These are phyloP conservation scores for Uromys caudimaculatus DNA, from an alignment of 2,797 vertebrate species.

Conservation along the genomic window DNA sequence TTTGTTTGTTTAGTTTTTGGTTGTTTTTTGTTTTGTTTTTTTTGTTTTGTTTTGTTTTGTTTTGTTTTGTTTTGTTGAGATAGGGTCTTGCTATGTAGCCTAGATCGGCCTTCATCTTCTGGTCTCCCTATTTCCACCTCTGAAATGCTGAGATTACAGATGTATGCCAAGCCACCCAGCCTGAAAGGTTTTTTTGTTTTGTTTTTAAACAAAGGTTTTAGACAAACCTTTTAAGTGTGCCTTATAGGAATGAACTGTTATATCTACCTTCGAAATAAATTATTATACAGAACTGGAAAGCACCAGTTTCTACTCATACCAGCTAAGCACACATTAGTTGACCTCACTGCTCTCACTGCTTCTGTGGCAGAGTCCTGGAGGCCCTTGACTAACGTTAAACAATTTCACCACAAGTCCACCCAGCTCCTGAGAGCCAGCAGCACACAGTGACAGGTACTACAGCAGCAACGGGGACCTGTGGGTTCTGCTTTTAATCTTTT, in stretches of 20 bases:
- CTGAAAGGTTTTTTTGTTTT: neutral
- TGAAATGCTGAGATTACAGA: neutral
- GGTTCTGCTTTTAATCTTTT: neutral
- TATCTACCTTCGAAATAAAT: slow-evolving; percentile 41
- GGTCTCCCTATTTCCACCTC: neutral
- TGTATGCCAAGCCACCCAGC: neutral
- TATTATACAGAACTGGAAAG: slow-evolving; percentile 35
- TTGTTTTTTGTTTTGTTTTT: neutral
- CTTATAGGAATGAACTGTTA: slow-evolving; percentile 32
- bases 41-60: neutral
- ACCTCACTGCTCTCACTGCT: neutral
- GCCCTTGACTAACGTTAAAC: neutral
- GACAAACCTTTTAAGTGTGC: slow-evolving; percentile 46
- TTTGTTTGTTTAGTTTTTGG: neutral
- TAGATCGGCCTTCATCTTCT: neutral
- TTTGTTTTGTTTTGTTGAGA: neutral
- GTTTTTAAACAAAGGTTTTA: slow-evolving; percentile 39
- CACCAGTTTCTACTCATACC: slow-evolving; percentile 20
- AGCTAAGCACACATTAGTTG: slow-evolving; percentile 49
- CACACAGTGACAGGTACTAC: neutral
- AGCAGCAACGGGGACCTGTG: neutral
- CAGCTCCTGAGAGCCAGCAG: neutral
- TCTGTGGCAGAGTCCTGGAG: neutral
- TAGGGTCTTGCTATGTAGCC: neutral
- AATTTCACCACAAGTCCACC: neutral